Conservation (phyloP, 30 jellyfish, hydroid and myxozoan genomes). For the Mastigias papua region DNA sequence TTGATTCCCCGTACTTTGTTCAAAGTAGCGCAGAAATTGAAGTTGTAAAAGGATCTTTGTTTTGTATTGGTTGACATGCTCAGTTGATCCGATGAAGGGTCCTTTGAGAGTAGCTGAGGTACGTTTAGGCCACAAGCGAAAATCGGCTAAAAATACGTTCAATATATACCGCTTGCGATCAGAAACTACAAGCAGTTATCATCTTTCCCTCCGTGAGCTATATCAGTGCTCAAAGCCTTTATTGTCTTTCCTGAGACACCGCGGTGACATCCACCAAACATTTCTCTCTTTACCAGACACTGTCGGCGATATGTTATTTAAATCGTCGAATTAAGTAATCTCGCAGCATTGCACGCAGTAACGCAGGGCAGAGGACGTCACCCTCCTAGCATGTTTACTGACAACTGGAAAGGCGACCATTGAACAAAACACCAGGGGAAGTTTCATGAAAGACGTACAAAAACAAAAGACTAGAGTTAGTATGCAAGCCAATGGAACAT, state of each 20-base stretch:
- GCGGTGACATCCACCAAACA: background rate
- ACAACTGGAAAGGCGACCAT: too few species aligned
- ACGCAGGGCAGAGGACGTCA: too few species aligned
- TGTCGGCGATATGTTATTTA: background rate
- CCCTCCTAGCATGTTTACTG: too few species aligned
- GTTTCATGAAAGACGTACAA: too few species aligned
- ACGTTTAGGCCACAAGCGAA: background rate
- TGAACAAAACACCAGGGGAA: too few species aligned
- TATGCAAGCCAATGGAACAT: too few species aligned
- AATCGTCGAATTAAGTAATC: background rate
- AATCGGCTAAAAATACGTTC: background rate
- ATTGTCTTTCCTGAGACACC: background rate
- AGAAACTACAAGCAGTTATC: background rate
- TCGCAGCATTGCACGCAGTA: background rate
- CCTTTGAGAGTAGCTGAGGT: background rate
- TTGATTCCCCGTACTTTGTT: conserved; percentile 73
- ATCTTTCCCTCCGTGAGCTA: background rate
- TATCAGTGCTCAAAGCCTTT: background rate
- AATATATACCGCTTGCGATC: background rate
- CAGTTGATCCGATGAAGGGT: background rate
- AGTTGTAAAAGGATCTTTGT: conserved; percentile 61
- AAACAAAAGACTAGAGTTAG: too few species aligned
- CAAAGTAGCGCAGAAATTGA: conserved; percentile 74
- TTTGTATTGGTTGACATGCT: conserved; percentile 69
- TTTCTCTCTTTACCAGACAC: background rate